phyloP scores from a whole-genome alignment of 2,888 invertebrate species.

The Coremacera marginata region DNA sequence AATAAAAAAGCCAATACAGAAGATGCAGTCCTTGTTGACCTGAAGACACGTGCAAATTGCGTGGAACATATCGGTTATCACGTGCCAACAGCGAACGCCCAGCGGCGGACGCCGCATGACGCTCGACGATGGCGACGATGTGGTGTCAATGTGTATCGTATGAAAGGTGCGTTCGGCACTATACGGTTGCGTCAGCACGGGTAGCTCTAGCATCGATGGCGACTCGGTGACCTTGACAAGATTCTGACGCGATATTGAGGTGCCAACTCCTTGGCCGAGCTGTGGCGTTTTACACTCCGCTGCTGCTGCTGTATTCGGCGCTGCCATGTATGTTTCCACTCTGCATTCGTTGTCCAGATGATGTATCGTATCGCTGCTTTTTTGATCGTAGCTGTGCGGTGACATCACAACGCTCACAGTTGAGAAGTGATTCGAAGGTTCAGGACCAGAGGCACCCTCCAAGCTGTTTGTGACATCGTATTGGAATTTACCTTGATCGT shows the following conservation, averaged over 20 bases:
- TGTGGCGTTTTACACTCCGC: background rate
- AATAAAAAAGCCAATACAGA: slow-evolving; percentile 63
- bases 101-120: slow-evolving; percentile 51
- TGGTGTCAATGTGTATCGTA: slow-evolving; percentile 58
- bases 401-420: background rate
- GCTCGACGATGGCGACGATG: slow-evolving; percentile 51
- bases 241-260: slow-evolving; percentile 25
- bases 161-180: slow-evolving; percentile 44
- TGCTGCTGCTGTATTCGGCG: background rate
- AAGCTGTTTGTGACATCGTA: background rate
- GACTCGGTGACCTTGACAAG: slow-evolving; percentile 22
- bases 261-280: background rate
- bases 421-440: background rate
- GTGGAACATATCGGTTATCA: slow-evolving; percentile 49
- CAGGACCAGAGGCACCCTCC: background rate
- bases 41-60: slow-evolving; percentile 54
- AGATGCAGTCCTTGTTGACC: slow-evolving; percentile 65
- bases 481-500: background rate
- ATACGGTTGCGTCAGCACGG: background rate
- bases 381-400: background rate
- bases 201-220: background rate
- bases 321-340: background rate
- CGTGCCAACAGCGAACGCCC: slow-evolving; percentile 53
- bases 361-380: background rate
- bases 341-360: background rate